Base-by-base conservation (phyloP, 2,888 invertebrate species). In the Teleiodes luculella region DNA sequence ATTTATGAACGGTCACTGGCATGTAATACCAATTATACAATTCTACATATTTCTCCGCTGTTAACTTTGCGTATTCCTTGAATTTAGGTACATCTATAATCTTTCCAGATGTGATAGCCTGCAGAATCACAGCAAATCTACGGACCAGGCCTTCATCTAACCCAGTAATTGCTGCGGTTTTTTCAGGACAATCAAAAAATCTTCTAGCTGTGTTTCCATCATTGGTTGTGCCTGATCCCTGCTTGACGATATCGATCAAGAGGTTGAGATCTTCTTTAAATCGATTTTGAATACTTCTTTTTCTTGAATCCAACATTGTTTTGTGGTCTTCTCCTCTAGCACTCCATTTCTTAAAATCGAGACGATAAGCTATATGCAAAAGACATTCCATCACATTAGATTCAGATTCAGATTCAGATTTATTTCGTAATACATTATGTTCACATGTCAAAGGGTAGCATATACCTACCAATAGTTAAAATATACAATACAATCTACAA, bases 111-210 rank as follows among this genome's bases (percentile, higher is more conserved):
- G 59, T 51, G 16, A 57, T 57, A 30, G 57, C 58, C 37, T 61
- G 57, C 30, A 61, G 45, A 55, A 58, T 58, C 1, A 60, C 54
- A 14, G 58, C 58, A 55, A 58, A 61, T 49, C 58, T 54, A 0
- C 49, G 20, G 5, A 61, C 31, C 5, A 59, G 37, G 0, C 57
- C 55, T 52, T 47, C 46, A 53, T 57, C 54, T 10, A 62, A 28
- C 7, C 61, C 58, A 30, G 58, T 63, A 8, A 63, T 61, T 7
- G 46, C 56, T 31, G 63, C 63, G 45, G 60, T 60, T 57, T 59
- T 62, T 11, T 57, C 33, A 7, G 61, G 57, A 49, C 35, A 35
- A 41, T 56, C 54, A 56, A 60, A 57, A 37, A 58, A 56, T 18
- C 46, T 37, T 51, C 57, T 14, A 11, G 56, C 56, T 37, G 53